Conservation (phyloP, 2,797 vertebrate genomes). For the Darevskia mixta region DNA sequence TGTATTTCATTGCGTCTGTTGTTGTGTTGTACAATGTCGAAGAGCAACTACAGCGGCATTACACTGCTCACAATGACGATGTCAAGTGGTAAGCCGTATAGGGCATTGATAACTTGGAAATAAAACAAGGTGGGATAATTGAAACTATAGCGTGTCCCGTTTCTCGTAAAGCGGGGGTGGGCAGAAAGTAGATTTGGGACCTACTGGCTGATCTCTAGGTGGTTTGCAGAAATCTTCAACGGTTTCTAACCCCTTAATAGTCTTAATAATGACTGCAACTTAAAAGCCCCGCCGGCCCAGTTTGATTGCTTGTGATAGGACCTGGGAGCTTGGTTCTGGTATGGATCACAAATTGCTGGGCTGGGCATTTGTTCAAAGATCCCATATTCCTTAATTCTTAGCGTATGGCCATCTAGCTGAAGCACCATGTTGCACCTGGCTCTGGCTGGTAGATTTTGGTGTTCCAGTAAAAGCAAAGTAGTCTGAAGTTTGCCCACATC, state of each 20-base stretch:
- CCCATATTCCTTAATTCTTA: too few species aligned
- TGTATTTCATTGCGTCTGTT: constrained; percentile 98
- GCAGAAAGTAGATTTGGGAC: background rate
- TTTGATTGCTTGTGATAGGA: background rate
- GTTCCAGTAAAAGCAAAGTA: too few species aligned
- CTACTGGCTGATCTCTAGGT: background rate
- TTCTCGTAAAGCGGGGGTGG: background rate
- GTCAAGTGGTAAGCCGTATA: constrained; percentile 93
- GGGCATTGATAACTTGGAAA: background rate
- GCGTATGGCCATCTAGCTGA: too few species aligned
- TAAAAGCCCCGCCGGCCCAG: too few species aligned
- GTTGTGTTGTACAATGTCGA: constrained; percentile 97
- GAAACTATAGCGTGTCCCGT: background rate
- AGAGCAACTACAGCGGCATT: constrained; percentile 96
- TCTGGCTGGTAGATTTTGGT: too few species aligned
- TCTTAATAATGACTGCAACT: too few species aligned
- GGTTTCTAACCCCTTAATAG: too few species aligned
- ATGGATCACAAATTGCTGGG: background rate
- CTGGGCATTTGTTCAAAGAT: too few species aligned
- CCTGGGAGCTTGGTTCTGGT: too few species aligned
- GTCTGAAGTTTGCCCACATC: too few species aligned
- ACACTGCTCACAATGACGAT: constrained; percentile 95
- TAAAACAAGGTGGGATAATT: background rate
- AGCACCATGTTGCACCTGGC: too few species aligned
- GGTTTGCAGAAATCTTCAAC: background rate